A percentile compares a stretch with the other conserved stretches of the same genome.
Conservation (phyloP, 1,140 invertebrate genomes). For the Chironomus tepperi region DNA sequence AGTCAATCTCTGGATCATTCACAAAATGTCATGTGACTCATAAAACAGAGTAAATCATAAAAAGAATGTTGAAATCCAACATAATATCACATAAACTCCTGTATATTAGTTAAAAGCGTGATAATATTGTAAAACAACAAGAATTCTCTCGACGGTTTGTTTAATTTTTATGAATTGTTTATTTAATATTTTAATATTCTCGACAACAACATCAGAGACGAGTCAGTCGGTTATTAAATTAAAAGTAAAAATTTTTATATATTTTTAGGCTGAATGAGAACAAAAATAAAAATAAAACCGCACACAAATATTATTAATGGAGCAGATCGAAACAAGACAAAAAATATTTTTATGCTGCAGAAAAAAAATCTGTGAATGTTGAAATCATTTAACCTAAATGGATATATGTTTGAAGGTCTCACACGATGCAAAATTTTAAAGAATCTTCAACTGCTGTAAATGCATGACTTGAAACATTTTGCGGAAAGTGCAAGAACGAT, state of each 20-base stretch:
- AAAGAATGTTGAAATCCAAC: too few species aligned
- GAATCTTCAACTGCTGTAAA: background rate
- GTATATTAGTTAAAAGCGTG: too few species aligned
- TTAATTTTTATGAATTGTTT: slow-evolving; percentile 15
- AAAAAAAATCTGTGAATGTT: background rate
- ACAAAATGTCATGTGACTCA: too few species aligned
- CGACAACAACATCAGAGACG: background rate
- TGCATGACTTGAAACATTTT: background rate
- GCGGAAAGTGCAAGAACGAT: background rate
- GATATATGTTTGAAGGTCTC: background rate
- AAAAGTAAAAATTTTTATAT: background rate
- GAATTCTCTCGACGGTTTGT: background rate
- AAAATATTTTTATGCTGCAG: background rate
- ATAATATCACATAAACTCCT: too few species aligned
- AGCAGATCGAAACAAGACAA: background rate
- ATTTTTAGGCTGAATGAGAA: background rate
- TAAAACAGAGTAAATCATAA: too few species aligned
- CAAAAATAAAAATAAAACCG: background rate
- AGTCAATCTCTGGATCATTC: too few species aligned
- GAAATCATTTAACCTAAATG: background rate
- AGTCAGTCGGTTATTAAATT: background rate
- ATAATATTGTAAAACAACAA: too few species aligned
- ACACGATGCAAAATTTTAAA: background rate
- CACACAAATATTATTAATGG: background rate
- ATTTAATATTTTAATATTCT: slow-evolving; percentile 10